phyloP scores from a whole-genome alignment of 1,140 invertebrate species.

The Yoshiicerus persimilis region DNA sequence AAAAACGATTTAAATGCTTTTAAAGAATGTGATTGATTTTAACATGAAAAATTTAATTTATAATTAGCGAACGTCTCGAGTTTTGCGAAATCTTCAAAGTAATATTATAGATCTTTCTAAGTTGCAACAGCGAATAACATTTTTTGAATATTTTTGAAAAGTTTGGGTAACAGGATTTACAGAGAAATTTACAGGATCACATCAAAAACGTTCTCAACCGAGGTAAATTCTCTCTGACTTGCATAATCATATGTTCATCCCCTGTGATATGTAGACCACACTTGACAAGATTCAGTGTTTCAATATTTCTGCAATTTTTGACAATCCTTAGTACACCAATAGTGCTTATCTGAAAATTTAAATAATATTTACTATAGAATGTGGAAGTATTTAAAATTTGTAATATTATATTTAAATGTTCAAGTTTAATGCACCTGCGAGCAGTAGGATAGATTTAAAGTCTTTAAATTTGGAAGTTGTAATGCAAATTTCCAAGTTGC shows the following conservation, averaged over 20 bases:
- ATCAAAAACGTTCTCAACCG: background rate
- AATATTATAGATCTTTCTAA: no score
- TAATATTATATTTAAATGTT: background rate
- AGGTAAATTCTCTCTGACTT: background rate
- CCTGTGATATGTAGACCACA: slow-evolving; percentile 30
- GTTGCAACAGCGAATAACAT: no score
- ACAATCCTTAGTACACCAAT: slow-evolving; percentile 1
- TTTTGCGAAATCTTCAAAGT: no score
- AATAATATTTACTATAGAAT: background rate
- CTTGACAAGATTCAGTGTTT: background rate
- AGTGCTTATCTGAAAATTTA: slow-evolving; percentile 7
- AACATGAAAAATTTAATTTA: no score
- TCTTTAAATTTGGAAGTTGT: background rate
- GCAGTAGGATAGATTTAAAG: background rate
- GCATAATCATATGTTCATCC: background rate
- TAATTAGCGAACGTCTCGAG: no score
- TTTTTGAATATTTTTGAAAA: no score
- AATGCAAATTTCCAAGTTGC: slow-evolving; percentile 29
- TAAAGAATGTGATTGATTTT: no score
- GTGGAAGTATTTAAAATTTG: background rate
- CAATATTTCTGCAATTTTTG: background rate
- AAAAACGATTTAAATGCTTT: no score
- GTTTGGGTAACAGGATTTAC: no score
- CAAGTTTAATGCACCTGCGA: background rate
- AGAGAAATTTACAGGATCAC: no score